Conservation (phyloP, 92 coral and sea anemone genomes). For the Ricordea florida region DNA sequence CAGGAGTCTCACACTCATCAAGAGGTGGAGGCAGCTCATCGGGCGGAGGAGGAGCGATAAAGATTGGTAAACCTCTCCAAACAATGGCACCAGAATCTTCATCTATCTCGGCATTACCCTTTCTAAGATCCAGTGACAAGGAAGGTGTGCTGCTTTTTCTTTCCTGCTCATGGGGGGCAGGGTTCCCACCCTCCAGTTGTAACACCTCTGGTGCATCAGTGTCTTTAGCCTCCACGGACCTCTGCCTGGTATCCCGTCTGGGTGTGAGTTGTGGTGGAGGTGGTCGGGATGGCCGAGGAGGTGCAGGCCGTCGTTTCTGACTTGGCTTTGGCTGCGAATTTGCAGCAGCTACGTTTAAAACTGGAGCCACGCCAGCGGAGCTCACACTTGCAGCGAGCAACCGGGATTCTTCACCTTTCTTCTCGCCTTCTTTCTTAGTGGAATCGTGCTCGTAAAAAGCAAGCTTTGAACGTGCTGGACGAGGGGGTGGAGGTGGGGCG, state of each 20-base stretch:
- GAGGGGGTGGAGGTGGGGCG: slow-evolving; percentile 30
- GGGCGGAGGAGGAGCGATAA: slow-evolving; percentile 96
- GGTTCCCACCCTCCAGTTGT: no score
- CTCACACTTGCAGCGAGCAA: no score
- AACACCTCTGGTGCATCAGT: background rate
- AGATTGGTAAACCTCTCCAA: slow-evolving; percentile 66
- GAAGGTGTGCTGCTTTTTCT: background rate
- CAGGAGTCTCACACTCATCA: slow-evolving; percentile 96
- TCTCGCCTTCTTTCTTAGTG: no score
- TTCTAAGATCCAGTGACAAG: slow-evolving; percentile 4
- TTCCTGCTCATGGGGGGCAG: no score
- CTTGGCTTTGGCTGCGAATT: background rate
- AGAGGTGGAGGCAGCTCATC: slow-evolving; percentile 92
- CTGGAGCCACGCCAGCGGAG: no score
- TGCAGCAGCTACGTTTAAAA: background rate
- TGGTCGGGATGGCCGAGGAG: slow-evolving; percentile 68
- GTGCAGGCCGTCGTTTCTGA: slow-evolving; percentile 51
- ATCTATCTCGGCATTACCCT: no score
- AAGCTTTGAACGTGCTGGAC: slow-evolving; percentile 16
- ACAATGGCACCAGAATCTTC: background rate
- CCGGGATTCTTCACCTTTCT: no score
- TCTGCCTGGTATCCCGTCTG: background rate
- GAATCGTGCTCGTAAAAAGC: no score
- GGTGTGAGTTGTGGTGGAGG: slow-evolving; percentile 53
- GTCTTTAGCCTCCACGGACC: slow-evolving; percentile 1